Percentiles rank a stretch among this genome's conserved stretches.
phyloP scores from a whole-genome alignment of 2,888 invertebrate species.

The Phanerotoma sp. region DNA sequence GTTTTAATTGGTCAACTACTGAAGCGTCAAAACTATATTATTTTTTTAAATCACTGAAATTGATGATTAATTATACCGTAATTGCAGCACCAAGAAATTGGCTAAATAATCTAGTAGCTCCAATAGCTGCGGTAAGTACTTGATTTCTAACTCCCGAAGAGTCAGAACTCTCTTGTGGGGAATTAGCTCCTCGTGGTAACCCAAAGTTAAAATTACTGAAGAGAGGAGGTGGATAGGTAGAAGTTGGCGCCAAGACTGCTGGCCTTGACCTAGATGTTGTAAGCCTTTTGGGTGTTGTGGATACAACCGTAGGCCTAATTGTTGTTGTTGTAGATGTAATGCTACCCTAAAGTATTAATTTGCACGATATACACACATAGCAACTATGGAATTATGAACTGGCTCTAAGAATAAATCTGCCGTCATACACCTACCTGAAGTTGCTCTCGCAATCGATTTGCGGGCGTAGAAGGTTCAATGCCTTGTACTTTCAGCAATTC shows the following conservation, averaged over 20 bases:
- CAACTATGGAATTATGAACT: not conserved
- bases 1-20: too few species aligned
- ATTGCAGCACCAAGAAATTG: constrained; percentile 77
- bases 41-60: too few species aligned
- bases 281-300: constrained; percentile 27
- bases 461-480: constrained; percentile 70
- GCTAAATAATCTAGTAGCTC: constrained; percentile 75
- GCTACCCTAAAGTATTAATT: constrained; percentile 1
- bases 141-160: constrained; percentile 57
- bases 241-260: constrained; percentile 46
- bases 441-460: constrained; percentile 63
- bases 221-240: constrained; percentile 54
- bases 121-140: constrained; percentile 72
- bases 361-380: not conserved
- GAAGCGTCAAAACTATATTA: too few species aligned
- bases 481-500: constrained; percentile 72
- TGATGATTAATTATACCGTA: too few species aligned
- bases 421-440: constrained; percentile 59
- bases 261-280: constrained; percentile 55
- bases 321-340: constrained; percentile 30
- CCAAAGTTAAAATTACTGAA: constrained; percentile 49
- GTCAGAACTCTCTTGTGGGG: constrained; percentile 38
- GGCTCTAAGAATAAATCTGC: not conserved
- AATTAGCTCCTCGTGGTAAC: constrained; percentile 20
- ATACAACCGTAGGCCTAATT: constrained; percentile 26